These are phyloP conservation scores for Heterohyrax brucei DNA, from an alignment of 2,797 vertebrate species.

Conservation along the genomic window DNA sequence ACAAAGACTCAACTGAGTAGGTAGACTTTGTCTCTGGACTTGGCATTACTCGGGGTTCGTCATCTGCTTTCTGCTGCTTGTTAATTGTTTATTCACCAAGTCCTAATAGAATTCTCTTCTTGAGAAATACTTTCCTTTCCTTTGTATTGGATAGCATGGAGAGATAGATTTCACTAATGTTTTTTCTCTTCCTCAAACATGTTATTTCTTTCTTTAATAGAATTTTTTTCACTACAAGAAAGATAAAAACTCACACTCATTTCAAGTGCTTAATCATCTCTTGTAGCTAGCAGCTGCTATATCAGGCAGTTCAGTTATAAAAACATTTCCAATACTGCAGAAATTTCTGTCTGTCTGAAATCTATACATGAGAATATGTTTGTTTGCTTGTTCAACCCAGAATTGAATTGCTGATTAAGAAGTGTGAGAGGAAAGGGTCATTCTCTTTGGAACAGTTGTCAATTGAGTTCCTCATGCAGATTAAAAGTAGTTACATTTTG, in stretches of 20 bases:
- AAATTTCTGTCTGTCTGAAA: neutral
- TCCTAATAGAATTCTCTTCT: neutral
- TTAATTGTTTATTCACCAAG: neutral
- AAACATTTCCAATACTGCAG: neutral
- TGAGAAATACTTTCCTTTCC: constrained; percentile 30
- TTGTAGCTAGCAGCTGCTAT: neutral
- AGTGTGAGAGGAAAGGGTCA: neutral
- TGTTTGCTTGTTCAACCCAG: neutral
- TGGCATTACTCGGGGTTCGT: neutral
- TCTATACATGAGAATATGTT: neutral
- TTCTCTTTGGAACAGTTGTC: neutral
- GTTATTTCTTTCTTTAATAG: constrained; percentile 19
- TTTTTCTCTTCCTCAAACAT: neutral
- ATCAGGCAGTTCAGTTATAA: neutral
- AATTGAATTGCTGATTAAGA: neutral
- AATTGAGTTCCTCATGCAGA: neutral
- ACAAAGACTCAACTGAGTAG: neutral
- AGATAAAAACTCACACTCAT: neutral
- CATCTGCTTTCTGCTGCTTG: neutral
- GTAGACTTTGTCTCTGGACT: neutral
- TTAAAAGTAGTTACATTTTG: constrained; percentile 2
- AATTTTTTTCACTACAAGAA: constrained; percentile 12
- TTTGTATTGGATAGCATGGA: neutral
- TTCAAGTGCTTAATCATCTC: neutral
- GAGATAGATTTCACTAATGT: neutral